Evolutionary conservation across 2,888 invertebrate species (phyloP).

Genomic region (Hartigia nigra): DNA sequence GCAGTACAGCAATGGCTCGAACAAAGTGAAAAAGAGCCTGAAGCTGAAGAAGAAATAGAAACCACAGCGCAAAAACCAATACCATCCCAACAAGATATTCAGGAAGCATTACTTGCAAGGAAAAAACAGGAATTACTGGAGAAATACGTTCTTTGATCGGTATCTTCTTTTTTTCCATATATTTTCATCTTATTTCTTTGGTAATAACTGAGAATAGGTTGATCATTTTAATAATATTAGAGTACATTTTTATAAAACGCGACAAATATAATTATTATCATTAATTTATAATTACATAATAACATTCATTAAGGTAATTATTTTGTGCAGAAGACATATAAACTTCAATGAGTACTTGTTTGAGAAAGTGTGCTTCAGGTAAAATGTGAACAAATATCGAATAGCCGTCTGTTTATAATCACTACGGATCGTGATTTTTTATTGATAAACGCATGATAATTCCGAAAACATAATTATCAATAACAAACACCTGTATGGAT

Average conservation of each 20-base stretch:
- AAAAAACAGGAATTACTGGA: slow-evolving; percentile 93
- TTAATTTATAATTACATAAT: slow-evolving; percentile 57
- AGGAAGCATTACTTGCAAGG: slow-evolving; percentile 87
- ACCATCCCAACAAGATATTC: slow-evolving; percentile 94
- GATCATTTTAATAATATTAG: slow-evolving; percentile 55
- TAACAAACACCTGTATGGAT: background rate
- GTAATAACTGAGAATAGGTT: slow-evolving; percentile 58
- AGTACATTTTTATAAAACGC: slow-evolving; percentile 65
- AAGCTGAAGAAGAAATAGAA: slow-evolving; percentile 69
- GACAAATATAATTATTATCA: slow-evolving; percentile 57
- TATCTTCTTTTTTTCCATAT: slow-evolving; percentile 27
- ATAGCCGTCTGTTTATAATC: slow-evolving; percentile 44
- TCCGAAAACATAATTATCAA: background rate
- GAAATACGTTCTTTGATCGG: slow-evolving; percentile 73
- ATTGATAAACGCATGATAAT: background rate
- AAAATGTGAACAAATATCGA: slow-evolving; percentile 56
- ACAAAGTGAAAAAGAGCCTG: slow-evolving; percentile 66
- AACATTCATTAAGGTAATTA: slow-evolving; percentile 62
- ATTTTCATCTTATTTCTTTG: slow-evolving; percentile 30
- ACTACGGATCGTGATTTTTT: slow-evolving; percentile 27
- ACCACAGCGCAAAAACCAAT: slow-evolving; percentile 88
- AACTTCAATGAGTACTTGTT: slow-evolving; percentile 57
- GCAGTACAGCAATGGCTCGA: slow-evolving; percentile 81
- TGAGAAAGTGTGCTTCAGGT: slow-evolving; percentile 58
- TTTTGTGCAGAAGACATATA: slow-evolving; percentile 65